Evolutionary conservation across 2,888 invertebrate species (phyloP).

Genomic region (Apocheima hispidaria): DNA sequence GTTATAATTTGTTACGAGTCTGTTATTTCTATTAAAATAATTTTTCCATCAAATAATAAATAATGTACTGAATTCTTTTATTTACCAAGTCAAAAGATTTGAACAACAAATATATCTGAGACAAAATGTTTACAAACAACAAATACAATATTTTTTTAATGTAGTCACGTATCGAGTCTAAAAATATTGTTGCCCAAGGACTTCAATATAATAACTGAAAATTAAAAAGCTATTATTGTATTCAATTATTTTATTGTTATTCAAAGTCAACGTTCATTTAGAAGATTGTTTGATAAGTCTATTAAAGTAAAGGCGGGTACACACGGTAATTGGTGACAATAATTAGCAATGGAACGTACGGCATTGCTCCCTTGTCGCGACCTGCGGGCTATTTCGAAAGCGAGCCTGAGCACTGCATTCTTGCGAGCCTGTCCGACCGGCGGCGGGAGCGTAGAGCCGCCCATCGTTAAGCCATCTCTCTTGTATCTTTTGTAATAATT

Average conservation of each 20-base stretch:
- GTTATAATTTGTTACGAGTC: too few species aligned
- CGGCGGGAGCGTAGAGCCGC: slow-evolving; percentile 56
- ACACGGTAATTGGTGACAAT: slow-evolving; percentile 39
- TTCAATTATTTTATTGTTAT: too few species aligned
- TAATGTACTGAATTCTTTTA: too few species aligned
- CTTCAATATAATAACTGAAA: neutral
- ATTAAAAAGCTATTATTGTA: neutral
- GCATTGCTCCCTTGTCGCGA: slow-evolving; percentile 57
- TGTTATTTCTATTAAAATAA: too few species aligned
- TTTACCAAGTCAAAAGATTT: neutral
- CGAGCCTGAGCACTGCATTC: slow-evolving; percentile 74
- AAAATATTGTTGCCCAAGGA: slow-evolving; percentile 6
- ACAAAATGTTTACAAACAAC: neutral
- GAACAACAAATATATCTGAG: neutral
- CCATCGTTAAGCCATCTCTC: slow-evolving; percentile 41
- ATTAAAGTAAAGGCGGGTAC: slow-evolving; percentile 27
- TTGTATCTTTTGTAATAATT: slow-evolving; percentile 44
- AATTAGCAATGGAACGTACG: slow-evolving; percentile 53
- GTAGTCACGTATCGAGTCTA: slow-evolving; percentile 31
- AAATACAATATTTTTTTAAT: slow-evolving; percentile 9
- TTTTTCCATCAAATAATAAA: too few species aligned
- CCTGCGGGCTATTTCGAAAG: slow-evolving; percentile 75
- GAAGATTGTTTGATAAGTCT: slow-evolving; percentile 21
- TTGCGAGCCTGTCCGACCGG: slow-evolving; percentile 76
- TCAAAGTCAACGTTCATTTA: neutral